A percentile compares a stretch with the other conserved stretches of the same genome.
Conservation (phyloP, 1,140 invertebrate species). For the Aporrectodea caliginosa region DNA sequence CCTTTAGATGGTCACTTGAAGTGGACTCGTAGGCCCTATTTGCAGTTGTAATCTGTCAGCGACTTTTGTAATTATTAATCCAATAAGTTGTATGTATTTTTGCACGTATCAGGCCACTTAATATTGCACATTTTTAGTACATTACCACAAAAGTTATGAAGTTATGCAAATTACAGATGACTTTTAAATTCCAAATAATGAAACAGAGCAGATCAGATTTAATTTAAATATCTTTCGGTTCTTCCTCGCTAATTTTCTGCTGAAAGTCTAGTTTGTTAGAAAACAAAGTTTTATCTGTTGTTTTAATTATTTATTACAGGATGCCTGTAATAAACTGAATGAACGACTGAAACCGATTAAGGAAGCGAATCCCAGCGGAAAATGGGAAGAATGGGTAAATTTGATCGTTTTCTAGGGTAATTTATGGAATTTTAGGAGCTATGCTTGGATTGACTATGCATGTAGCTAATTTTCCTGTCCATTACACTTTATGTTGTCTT, state of each 20-base stretch:
- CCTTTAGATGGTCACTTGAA: not conserved
- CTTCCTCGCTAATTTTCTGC: not conserved
- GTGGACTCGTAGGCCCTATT: not conserved
- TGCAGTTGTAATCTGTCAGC: not conserved
- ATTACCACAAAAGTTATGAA: not conserved
- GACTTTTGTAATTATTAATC: not conserved
- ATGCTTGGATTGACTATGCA: not conserved
- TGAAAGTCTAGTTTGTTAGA: not conserved
- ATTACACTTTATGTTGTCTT: not conserved
- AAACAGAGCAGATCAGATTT: not conserved
- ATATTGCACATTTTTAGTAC: not conserved
- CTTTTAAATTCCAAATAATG: not conserved
- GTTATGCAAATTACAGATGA: not conserved
- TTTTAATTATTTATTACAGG: not conserved
- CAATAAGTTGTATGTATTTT: not conserved
- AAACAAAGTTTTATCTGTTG: no score
- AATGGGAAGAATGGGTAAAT: conserved; percentile 17
- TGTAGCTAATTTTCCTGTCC: not conserved
- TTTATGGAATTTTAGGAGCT: not conserved
- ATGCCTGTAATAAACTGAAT: conserved; percentile 11
- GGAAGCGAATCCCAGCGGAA: not conserved
- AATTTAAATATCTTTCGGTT: not conserved
- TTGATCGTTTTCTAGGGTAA: not conserved
- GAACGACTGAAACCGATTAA: conserved; percentile 18
- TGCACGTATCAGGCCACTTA: no score